Evolutionary conservation across 2,113 vertebrate species (phyloP).

Genomic region (Notothenia rossii): DNA sequence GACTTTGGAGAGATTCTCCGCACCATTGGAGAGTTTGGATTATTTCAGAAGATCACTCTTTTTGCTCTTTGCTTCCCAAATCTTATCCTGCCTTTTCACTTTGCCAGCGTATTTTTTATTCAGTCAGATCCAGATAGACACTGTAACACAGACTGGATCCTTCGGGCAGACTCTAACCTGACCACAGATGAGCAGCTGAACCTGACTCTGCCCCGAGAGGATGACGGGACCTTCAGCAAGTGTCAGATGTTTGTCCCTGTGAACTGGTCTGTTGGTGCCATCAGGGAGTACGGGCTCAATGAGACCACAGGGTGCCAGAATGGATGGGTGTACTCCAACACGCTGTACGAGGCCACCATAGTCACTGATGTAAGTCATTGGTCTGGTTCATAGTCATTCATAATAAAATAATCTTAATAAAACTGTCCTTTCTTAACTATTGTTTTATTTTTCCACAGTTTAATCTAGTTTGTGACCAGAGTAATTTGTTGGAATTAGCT

Average conservation of each 20-base stretch:
- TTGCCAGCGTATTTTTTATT: slow-evolving; percentile 78
- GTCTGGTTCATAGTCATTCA: neutral
- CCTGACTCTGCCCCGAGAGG: too few species aligned
- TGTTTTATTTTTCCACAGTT: slow-evolving; percentile 57
- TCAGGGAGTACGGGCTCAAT: too few species aligned
- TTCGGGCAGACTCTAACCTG: too few species aligned
- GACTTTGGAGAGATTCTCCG: slow-evolving; percentile 83
- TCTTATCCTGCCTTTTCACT: slow-evolving; percentile 63
- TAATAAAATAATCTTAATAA: neutral
- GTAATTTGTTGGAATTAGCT: slow-evolving; percentile 64
- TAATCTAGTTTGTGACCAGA: slow-evolving; percentile 73
- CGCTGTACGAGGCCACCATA: slow-evolving; percentile 73
- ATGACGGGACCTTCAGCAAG: too few species aligned
- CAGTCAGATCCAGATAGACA: too few species aligned
- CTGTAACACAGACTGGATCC: too few species aligned
- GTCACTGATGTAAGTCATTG: slow-evolving; percentile 78
- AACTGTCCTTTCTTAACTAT: neutral
- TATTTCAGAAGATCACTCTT: slow-evolving; percentile 85
- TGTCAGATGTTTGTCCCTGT: too few species aligned
- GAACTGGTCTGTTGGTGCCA: too few species aligned
- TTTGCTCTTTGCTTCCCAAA: slow-evolving; percentile 75
- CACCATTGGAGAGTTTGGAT: slow-evolving; percentile 84
- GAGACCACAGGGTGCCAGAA: too few species aligned
- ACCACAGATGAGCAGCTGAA: too few species aligned
- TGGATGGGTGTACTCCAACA: too few species aligned